Evolutionary conservation across 2,113 vertebrate genomes (phyloP).

Genomic region (human): GRCh38 chr12:32745501-32746000

Average conservation of each 20-base stretch:
- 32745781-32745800: neutral
- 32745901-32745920: neutral
- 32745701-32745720: neutral
- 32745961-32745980: neutral
- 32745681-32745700: neutral
- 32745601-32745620: neutral
- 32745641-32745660: neutral
- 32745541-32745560: conserved; percentile 62
- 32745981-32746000: conserved; percentile 24
- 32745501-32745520: conserved; percentile 77
- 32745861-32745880: neutral
- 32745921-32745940: neutral
- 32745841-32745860: neutral
- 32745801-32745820: neutral
- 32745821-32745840: neutral
- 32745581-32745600: neutral
- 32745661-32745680: neutral
- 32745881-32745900: neutral
- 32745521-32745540: conserved; percentile 79
- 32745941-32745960: neutral
- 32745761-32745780: neutral
- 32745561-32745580: conserved; percentile 56
- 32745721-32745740: neutral
- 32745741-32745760: neutral
- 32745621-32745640: neutral